Percentiles rank a stretch among this genome's conserved stretches.
phyloP scores from a whole-genome alignment of 2,888 invertebrate species.

The Yponomeuta sedellus region DNA sequence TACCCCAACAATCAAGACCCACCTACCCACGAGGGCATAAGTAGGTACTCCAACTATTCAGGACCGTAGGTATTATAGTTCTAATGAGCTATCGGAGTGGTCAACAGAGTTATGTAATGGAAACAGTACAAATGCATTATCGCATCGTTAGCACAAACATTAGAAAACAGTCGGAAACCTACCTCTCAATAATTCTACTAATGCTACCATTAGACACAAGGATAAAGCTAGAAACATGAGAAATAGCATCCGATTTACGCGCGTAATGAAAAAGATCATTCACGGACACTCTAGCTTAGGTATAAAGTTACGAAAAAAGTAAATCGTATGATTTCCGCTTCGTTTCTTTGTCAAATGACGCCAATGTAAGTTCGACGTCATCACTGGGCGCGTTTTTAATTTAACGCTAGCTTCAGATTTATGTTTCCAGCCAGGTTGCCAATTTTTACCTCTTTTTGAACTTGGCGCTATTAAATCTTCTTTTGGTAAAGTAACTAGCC shows the following conservation, averaged over 20 bases:
- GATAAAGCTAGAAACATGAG: not conserved
- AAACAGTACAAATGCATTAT: conserved; percentile 70
- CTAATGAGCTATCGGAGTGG: conserved; percentile 32
- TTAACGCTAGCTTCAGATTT: conserved; percentile 71
- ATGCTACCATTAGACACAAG: not conserved
- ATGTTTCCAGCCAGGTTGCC: conserved; percentile 61
- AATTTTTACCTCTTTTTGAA: conserved; percentile 62
- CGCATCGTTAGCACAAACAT: conserved; percentile 51
- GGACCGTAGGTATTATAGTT: conserved; percentile 20
- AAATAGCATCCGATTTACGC: not conserved
- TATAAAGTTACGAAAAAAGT: not conserved
- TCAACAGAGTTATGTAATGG: conserved; percentile 39
- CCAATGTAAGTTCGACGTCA: conserved; percentile 25
- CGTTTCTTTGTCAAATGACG: conserved; percentile 4
- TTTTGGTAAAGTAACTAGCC: no score
- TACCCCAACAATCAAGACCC: no score
- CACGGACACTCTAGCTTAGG: not conserved
- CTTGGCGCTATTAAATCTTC: not conserved
- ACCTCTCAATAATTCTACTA: conserved; percentile 11
- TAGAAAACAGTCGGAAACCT: conserved; percentile 11
- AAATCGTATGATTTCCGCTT: not conserved
- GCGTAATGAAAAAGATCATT: not conserved
- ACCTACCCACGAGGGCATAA: no score
- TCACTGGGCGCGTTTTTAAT: conserved; percentile 59
- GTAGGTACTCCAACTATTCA: no score